phyloP scores from a whole-genome alignment of 1,140 invertebrate species.

The Sarcophaga bullata region DNA sequence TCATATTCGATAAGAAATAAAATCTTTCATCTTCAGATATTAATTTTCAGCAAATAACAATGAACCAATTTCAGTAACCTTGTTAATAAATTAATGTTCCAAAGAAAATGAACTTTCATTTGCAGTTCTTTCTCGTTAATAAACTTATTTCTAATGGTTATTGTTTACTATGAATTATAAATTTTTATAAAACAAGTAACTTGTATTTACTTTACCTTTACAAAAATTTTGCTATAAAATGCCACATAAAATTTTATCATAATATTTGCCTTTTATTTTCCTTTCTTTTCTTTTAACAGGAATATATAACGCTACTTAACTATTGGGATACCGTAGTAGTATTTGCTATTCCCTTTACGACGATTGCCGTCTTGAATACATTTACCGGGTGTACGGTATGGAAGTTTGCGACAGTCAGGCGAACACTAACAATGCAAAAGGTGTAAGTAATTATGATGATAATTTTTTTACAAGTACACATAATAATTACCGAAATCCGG shows the following conservation, averaged over 20 bases:
- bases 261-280: background rate
- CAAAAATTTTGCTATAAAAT: background rate
- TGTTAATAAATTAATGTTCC: too few relatives aligned
- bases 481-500: background rate
- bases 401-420: conserved; percentile 69
- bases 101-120: too few relatives aligned
- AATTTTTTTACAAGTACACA: background rate
- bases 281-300: conserved; percentile 48
- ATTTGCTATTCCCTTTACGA: conserved; percentile 75
- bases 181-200: background rate
- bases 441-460: conserved; percentile 47
- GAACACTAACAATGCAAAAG: conserved; percentile 68
- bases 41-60: too few relatives aligned
- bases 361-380: conserved; percentile 78
- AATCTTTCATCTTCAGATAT: too few relatives aligned
- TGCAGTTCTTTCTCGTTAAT: too few relatives aligned
- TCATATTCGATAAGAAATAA: too few relatives aligned
- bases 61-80: too few relatives aligned
- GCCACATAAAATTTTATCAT: background rate
- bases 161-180: too few relatives aligned
- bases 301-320: conserved; percentile 73
- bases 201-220: too few relatives aligned
- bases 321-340: conserved; percentile 77
- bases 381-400: conserved; percentile 75
- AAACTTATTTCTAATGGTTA: too few relatives aligned